These are phyloP conservation scores for Microctenopoma steveboyesi DNA, from an alignment of 2,797 vertebrate genomes.

Conservation along the genomic window DNA sequence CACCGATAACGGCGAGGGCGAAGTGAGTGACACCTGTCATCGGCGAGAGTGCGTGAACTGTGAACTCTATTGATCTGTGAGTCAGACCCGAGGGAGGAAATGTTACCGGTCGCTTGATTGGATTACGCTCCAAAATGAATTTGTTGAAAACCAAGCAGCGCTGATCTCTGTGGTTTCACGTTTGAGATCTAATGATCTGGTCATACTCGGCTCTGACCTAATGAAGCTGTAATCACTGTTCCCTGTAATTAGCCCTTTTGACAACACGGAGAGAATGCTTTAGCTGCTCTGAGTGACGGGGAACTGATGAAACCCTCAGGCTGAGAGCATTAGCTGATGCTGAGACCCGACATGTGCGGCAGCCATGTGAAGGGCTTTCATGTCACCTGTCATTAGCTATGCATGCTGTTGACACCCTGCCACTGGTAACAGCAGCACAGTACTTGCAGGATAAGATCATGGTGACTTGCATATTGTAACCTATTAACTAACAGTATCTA, in stretches of 20 bases:
- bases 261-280: conserved; percentile 44
- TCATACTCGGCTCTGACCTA: conserved; percentile 48
- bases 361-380: conserved; percentile 35
- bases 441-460: background rate
- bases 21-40: conserved; percentile 7
- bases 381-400: conserved; percentile 60
- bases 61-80: conserved; percentile 65
- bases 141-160: conserved; percentile 47
- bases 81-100: conserved; percentile 35
- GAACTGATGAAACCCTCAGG: conserved; percentile 47
- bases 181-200: conserved; percentile 18
- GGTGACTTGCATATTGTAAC: conserved; percentile 14
- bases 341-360: conserved; percentile 38
- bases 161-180: background rate
- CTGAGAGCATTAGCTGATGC: conserved; percentile 28
- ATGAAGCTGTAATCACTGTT: conserved; percentile 38
- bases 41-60: conserved; percentile 30
- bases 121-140: conserved; percentile 46
- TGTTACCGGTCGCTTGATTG: conserved; percentile 38
- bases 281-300: conserved; percentile 40
- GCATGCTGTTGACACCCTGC: conserved; percentile 45
- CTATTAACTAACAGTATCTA: conserved; percentile 19
- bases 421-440: conserved; percentile 29
- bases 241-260: conserved; percentile 61
- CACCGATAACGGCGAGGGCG: background rate